These are phyloP conservation scores for Agrilus cyanescens DNA, from an alignment of 2,888 invertebrate genomes.

Conservation along the genomic window DNA sequence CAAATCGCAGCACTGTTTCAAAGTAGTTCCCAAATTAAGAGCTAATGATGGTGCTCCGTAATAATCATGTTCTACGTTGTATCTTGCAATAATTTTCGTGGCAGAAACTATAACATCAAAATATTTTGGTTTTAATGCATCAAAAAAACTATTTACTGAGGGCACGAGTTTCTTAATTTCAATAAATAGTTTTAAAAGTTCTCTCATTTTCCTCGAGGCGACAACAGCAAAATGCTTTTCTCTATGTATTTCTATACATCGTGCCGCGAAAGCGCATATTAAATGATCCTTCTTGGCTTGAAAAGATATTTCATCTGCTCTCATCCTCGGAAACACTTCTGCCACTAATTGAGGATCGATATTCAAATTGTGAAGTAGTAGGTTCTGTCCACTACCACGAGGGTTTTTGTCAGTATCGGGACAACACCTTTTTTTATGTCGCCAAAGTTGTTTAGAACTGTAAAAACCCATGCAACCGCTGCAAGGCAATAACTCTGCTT, in stretches of 20 bases:
- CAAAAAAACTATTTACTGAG: neutral
- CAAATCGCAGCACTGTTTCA: slow-evolving; percentile 10
- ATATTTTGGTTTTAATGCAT: slow-evolving; percentile 10
- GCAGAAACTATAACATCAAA: slow-evolving; percentile 14
- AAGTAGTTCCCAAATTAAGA: slow-evolving; percentile 9
- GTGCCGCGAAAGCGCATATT: slow-evolving; percentile 15
- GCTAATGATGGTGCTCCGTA: slow-evolving; percentile 7
- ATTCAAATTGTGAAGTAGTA: too few species aligned
- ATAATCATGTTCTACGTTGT: slow-evolving; percentile 5
- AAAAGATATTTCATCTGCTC: slow-evolving; percentile 13
- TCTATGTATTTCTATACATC: slow-evolving; percentile 9
- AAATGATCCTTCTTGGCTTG: slow-evolving; percentile 14
- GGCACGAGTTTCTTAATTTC: slow-evolving; percentile 4
- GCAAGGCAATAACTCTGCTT: too few species aligned
- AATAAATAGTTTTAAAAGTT: slow-evolving; percentile 6
- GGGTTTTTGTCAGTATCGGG: too few species aligned
- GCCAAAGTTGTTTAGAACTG: too few species aligned
- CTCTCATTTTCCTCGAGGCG: slow-evolving; percentile 11
- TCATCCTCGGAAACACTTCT: too few species aligned
- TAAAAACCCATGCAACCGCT: too few species aligned
- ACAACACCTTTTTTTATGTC: too few species aligned
- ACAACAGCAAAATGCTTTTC: slow-evolving; percentile 14
- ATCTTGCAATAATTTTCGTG: slow-evolving; percentile 10
- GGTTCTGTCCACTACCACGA: too few species aligned
- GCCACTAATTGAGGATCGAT: too few species aligned